phyloP scores from a whole-genome alignment of 1,140 invertebrate species.

The Meloidogyne floridensis region DNA sequence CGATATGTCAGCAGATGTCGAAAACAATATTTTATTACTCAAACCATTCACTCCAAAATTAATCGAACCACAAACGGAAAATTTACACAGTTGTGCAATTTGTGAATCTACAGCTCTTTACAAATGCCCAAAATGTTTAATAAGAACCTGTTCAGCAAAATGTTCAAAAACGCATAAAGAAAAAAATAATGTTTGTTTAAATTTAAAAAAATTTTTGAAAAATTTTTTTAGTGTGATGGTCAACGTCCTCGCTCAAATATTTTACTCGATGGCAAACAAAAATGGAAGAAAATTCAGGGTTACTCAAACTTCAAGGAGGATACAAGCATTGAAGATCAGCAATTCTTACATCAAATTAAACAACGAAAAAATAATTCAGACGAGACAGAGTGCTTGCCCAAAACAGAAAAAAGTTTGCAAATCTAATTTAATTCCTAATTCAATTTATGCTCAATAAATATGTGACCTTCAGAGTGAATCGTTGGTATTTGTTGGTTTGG shows the following conservation, averaged over 20 bases:
- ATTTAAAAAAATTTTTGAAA: too few relatives aligned
- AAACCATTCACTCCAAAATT: neutral
- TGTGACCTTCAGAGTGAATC: too few relatives aligned
- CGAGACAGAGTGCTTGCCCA: neutral
- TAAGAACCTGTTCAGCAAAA: neutral
- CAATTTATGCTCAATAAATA: too few relatives aligned
- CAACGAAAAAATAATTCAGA: neutral
- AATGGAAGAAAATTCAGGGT: neutral
- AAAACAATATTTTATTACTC: neutral
- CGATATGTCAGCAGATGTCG: neutral
- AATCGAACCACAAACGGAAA: neutral
- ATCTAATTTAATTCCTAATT: neutral
- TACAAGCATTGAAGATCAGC: slow-evolving; percentile 6
- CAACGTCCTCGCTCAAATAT: neutral
- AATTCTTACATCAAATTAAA: neutral
- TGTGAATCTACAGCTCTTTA: neutral
- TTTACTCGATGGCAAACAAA: neutral
- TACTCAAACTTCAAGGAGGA: neutral
- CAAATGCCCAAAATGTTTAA: neutral
- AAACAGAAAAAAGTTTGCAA: neutral
- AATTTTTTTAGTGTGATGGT: neutral
- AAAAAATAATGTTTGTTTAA: neutral
- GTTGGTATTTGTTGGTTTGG: too few relatives aligned
- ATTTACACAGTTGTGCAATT: neutral
- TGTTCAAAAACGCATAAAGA: neutral